phyloP scores from a whole-genome alignment of 1,140 invertebrate genomes.

The Rhagoletis pomonella region DNA sequence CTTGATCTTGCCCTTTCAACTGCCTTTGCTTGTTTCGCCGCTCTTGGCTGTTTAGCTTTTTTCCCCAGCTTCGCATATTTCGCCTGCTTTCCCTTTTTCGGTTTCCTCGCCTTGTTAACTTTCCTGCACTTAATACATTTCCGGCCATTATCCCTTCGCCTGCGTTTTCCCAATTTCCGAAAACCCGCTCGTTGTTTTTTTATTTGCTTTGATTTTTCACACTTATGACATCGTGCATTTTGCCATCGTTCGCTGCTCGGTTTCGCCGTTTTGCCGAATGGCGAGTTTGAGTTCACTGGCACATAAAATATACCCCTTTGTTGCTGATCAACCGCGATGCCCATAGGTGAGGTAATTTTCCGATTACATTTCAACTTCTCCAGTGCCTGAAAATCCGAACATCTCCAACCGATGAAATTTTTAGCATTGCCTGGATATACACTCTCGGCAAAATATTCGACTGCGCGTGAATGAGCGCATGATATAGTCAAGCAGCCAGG shows the following conservation, averaged over 20 bases:
- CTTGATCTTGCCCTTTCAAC: no score
- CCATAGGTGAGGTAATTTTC: conserved; percentile 62
- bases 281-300: conserved; percentile 62
- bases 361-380: conserved; percentile 58
- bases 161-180: neutral
- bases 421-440: conserved; percentile 72
- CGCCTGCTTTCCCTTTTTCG: neutral
- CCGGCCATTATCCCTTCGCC: conserved; percentile 75
- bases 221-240: conserved; percentile 75
- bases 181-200: no score
- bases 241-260: neutral
- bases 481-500: conserved; percentile 76
- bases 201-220: conserved; percentile 73
- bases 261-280: conserved; percentile 61
- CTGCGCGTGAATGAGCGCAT: conserved; percentile 80
- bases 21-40: no score
- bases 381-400: conserved; percentile 61
- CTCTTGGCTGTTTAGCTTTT: no score
- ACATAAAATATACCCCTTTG: conserved; percentile 65
- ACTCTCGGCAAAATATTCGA: conserved; percentile 79
- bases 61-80: no score
- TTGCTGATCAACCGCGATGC: conserved; percentile 61
- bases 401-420: conserved; percentile 65
- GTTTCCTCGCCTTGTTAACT: no score
- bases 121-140: no score